Base-by-base conservation (phyloP, 2,888 invertebrate species). In the Acronicta psi region DNA sequence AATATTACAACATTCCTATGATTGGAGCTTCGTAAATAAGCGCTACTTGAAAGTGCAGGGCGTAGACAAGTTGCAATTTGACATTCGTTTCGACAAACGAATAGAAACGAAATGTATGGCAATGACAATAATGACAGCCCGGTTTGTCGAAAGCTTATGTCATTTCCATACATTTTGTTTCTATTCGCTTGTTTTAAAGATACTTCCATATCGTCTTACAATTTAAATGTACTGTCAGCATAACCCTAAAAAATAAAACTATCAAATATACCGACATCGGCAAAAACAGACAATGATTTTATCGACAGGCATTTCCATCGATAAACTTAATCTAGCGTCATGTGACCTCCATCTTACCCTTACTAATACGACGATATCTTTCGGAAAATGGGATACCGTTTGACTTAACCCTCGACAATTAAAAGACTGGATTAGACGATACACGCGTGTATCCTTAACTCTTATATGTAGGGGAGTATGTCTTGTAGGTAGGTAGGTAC, bases 331-430 rank as follows among this genome's bases (percentile, higher is more conserved):
- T 59, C 42, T 41, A 51, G 50, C 65, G 23, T 9, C 40, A 67
- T 71, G 68, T 75, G 53, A 62, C 38, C 68, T 44, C 47, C 18
- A 36, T 50, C 49, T 75, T 59, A 73, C 37, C 52, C 46, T 63
- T 56, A 60, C 59, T 73, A 75, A 75, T 73, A 71, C 73, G 65
- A 66, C 58, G 76, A 75, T 71, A 75, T 75, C 73, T 73, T 65
- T 70, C 56, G 59, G 73, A 75, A 75, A 75, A 75, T 75, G 64
- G 59, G 71, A 69, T 66, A 69, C 56, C 57, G 47, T 45, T 61
- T 58, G 59, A 63, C 63, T 68, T 43, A 49, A 59, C 71, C 74
- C 72, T 42, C 46, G 72, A 66, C 65, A 73, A 75, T 76, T 75
- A 75, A 75, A 75, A 74, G 56, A 51, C 57, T 75, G 69, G 73